A percentile compares a stretch with the other conserved stretches of the same genome.
phyloP scores from a whole-genome alignment of 2,797 vertebrate genomes.

The Gouania willdenowi region DNA sequence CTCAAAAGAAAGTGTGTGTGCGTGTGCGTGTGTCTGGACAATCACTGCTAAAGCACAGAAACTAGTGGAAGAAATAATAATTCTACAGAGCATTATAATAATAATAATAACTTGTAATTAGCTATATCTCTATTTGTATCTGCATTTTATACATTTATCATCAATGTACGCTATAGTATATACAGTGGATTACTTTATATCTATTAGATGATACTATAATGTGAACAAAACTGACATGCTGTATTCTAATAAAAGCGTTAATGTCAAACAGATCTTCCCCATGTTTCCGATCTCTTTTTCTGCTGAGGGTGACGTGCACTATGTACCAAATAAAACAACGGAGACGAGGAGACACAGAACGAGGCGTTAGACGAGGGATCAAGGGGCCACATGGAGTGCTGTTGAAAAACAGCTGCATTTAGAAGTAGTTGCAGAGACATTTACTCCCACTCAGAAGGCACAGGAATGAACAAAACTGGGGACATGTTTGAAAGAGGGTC shows the following conservation, averaged over 20 bases:
- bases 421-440: conserved; percentile 35
- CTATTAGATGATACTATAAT: conserved; percentile 62
- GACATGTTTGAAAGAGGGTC: conserved; percentile 28
- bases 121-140: conserved; percentile 68
- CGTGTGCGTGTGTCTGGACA: conserved; percentile 64
- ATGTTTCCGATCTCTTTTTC: conserved; percentile 21
- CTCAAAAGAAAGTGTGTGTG: conserved; percentile 53
- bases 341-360: conserved; percentile 12
- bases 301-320: conserved; percentile 9
- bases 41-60: conserved; percentile 70
- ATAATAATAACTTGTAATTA: conserved; percentile 63
- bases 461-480: conserved; percentile 29
- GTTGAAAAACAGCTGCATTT: conserved; percentile 44
- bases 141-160: conserved; percentile 79
- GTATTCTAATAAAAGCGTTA: conserved; percentile 78
- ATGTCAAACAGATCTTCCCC: conserved; percentile 31
- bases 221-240: conserved; percentile 68
- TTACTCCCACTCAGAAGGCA: conserved; percentile 17
- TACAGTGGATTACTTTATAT: conserved; percentile 70
- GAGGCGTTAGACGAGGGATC: conserved; percentile 5
- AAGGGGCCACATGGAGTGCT: conserved; percentile 13
- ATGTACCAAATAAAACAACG: conserved; percentile 7
- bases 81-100: conserved; percentile 58
- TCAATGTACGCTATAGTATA: conserved; percentile 64
- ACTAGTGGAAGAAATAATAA: conserved; percentile 37